Evolutionary conservation across 2,888 invertebrate genomes (phyloP).

Genomic region (Halocaridina rubra): DNA sequence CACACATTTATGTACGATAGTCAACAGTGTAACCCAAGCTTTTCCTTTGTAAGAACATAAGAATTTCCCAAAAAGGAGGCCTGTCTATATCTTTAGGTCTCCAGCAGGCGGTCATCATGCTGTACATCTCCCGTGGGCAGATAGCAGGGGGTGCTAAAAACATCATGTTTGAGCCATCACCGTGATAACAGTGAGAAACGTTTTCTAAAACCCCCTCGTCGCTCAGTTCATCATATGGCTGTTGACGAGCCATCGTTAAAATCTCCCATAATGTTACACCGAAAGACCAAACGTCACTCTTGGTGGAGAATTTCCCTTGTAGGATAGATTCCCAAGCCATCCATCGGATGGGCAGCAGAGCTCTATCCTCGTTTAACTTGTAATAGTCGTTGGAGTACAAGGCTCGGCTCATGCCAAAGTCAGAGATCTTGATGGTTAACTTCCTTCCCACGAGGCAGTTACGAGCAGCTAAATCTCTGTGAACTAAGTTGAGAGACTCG

Average conservation of each 20-base stretch:
- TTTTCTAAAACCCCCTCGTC: conserved; percentile 88
- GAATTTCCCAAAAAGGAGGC: conserved; percentile 88
- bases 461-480: conserved; percentile 87
- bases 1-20: conserved; percentile 33
- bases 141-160: conserved; percentile 78
- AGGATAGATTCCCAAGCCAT: conserved; percentile 90
- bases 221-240: conserved; percentile 82
- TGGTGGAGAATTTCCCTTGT: conserved; percentile 86
- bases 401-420: conserved; percentile 79
- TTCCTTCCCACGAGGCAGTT: conserved; percentile 85
- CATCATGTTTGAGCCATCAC: conserved; percentile 75
- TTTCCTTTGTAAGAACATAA: conserved; percentile 84
- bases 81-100: conserved; percentile 82
- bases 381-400: conserved; percentile 83
- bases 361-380: conserved; percentile 75
- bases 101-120: conserved; percentile 93
- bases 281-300: conserved; percentile 90
- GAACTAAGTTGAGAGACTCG: conserved; percentile 85
- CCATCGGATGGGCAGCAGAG: conserved; percentile 84
- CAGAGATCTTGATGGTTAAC: conserved; percentile 80
- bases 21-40: conserved; percentile 69
- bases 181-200: conserved; percentile 81
- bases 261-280: conserved; percentile 90
- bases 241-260: conserved; percentile 82
- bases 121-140: conserved; percentile 89